phyloP scores from a whole-genome alignment of 2,113 vertebrate species.

The Hydropotes inermis region DNA sequence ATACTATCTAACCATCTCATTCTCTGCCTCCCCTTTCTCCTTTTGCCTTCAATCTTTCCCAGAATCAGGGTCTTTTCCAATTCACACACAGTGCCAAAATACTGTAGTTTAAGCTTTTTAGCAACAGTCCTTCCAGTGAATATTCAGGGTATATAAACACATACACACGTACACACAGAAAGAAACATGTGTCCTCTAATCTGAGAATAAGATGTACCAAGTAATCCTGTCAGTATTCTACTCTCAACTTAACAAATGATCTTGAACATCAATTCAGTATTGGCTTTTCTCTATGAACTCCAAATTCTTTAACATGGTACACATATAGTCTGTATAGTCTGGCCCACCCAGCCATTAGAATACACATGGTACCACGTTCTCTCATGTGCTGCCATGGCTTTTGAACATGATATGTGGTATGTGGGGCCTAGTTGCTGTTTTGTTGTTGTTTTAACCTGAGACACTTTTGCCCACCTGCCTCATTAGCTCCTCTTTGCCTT shows the following conservation, averaged over 20 bases:
- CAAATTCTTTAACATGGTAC: background rate
- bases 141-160: background rate
- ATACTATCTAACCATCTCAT: background rate
- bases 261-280: background rate
- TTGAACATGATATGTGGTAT: background rate
- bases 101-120: background rate
- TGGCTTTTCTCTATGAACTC: background rate
- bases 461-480: background rate
- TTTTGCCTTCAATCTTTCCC: background rate
- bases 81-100: background rate
- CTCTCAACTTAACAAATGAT: background rate
- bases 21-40: background rate
- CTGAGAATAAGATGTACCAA: background rate
- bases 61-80: background rate
- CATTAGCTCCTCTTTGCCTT: background rate
- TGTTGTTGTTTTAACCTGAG: background rate
- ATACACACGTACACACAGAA: background rate
- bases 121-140: background rate
- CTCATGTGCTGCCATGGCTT: background rate
- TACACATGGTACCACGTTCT: background rate
- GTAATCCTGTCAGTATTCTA: background rate
- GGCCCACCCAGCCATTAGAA: background rate
- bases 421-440: background rate
- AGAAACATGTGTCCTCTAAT: background rate
- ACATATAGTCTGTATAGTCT: background rate